Evolutionary conservation across 2,797 vertebrate species (phyloP), one percentile per base, ranked within the genome.

Genomic region (Arctocebus calabarensis): DNA sequence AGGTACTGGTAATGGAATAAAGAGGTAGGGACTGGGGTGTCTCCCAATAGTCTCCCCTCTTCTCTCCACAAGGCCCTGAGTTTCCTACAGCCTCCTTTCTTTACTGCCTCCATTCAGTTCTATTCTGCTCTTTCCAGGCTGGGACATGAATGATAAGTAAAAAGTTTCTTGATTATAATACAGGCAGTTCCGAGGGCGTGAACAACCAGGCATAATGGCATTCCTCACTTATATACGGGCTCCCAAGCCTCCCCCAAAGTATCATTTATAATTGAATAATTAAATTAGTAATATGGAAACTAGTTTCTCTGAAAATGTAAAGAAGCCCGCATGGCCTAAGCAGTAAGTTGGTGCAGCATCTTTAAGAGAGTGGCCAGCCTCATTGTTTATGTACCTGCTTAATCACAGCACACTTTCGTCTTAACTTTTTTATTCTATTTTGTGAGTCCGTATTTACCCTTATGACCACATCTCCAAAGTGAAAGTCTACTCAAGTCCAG

Each of bases 321-420:
- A 62, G 25, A 29, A 62, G 17, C 29, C 64, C 14, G 29, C 62
- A 3, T 16, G 62, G 62, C 13, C 12, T 16, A 7, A 2, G 14
- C 29, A 17, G 62, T 17, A 6, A 5, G 29, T 16, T 6, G 62
- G 27, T 7, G 7, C 32, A 7, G 29, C 32, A 8, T 32, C 32
- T 9, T 19, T 8, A 3, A 2, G 32, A 7, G 0, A n/a, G 64
- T 17, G 14, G 6, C 16, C 16, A n/a, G 62, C 3, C 29, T n/a
- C 29, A 3, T 29, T 29, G 61, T 32, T 16, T 16, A 16, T 1
- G 5, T 14, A 14, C 29, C 16, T 29, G 7, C 29, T n/a, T 4
- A n/a, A 32, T 32, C 64, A 4, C 16, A 2, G 64, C 14, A 1
- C 32, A 7, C 64, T n/a, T 19, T n/a, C 16, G 1, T n/a, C 32